Percentiles rank a stretch among this genome's conserved stretches.
Conservation (phyloP, 2,113 vertebrate species). For the Petaurus breviceps region DNA sequence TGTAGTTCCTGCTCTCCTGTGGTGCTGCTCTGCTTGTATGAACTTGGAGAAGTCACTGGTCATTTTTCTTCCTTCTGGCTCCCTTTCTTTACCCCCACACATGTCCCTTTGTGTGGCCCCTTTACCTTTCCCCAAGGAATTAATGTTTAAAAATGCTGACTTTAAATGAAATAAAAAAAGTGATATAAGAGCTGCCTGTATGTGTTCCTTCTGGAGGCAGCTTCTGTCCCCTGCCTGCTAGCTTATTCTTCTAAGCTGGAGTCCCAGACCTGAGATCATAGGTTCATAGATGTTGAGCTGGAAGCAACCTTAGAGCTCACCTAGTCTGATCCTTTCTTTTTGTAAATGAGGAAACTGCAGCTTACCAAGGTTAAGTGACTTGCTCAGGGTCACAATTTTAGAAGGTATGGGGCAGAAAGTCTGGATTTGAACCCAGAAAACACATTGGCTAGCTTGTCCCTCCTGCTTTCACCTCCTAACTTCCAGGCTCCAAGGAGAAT, state of each 20-base stretch:
- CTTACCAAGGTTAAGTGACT: neutral
- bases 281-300: neutral
- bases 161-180: neutral
- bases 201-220: neutral
- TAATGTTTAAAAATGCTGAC: neutral
- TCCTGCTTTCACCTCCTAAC: neutral
- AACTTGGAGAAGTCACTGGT: neutral
- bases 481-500: neutral
- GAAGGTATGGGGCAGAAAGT: neutral
- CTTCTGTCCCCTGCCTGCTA: neutral
- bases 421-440: neutral
- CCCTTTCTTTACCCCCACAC: neutral
- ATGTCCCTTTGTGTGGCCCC: neutral
- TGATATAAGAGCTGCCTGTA: neutral
- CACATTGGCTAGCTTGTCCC: neutral
- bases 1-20: neutral
- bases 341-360: neutral
- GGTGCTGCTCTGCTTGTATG: neutral
- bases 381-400: neutral
- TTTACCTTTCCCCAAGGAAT: neutral
- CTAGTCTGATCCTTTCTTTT: neutral
- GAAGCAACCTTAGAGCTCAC: neutral
- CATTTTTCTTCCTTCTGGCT: neutral
- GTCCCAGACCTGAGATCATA: neutral
- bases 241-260: neutral